phyloP scores from a whole-genome alignment of 2,888 invertebrate genomes.

The Barypeithes pellucidus region DNA sequence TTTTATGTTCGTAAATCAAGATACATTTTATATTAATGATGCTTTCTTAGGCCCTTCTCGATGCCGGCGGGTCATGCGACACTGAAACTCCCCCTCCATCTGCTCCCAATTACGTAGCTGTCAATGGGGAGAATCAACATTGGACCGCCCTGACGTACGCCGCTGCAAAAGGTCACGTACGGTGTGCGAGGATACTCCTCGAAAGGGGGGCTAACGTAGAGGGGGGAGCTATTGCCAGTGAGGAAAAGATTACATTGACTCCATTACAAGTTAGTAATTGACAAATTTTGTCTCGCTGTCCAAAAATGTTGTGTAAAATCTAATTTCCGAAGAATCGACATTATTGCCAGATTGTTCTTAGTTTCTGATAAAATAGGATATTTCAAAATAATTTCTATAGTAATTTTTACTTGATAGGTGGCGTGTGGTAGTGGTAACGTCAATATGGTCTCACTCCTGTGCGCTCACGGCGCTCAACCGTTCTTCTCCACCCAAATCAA shows the following conservation, averaged over 20 bases:
- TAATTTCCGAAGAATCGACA: background rate
- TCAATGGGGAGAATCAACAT: constrained; percentile 80
- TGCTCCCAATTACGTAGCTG: constrained; percentile 71
- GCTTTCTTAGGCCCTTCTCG: constrained; percentile 68
- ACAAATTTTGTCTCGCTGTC: background rate
- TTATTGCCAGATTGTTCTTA: background rate
- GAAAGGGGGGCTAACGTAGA: constrained; percentile 89
- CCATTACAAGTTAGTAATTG: constrained; percentile 81
- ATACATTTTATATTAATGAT: background rate
- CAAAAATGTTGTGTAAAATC: too few relatives aligned
- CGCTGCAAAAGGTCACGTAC: constrained; percentile 75
- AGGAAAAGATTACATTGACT: constrained; percentile 90
- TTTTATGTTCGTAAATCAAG: too few relatives aligned
- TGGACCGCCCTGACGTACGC: constrained; percentile 95
- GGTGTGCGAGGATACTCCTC: constrained; percentile 77
- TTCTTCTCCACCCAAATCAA: constrained; percentile 89
- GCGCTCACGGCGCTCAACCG: constrained; percentile 90
- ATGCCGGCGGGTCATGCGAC: constrained; percentile 88
- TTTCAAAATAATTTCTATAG: background rate
- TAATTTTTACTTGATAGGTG: constrained; percentile 70
- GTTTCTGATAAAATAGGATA: too few relatives aligned
- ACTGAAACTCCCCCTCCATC: constrained; percentile 83
- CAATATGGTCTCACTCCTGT: constrained; percentile 85
- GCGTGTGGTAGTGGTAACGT: constrained; percentile 87
- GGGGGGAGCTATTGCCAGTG: constrained; percentile 87